Evolutionary conservation across 2,888 invertebrate species (phyloP), one percentile per base, ranked within the genome.

Genomic region (Pyrochroa serraticornis): DNA sequence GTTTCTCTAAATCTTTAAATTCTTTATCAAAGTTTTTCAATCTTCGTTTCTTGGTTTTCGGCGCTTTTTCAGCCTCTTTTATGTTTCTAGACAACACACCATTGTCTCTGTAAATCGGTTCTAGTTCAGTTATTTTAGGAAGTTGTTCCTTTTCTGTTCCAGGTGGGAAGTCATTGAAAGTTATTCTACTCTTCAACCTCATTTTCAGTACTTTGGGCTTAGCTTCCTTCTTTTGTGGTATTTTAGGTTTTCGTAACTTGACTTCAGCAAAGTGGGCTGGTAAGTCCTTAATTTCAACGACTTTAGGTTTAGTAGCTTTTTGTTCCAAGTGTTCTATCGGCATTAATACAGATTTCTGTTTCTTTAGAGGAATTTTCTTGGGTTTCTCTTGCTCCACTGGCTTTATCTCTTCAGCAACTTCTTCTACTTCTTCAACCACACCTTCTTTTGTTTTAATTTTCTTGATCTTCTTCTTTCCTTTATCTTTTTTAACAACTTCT

Each of bases 121-220:
- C 68, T 62, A 79, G 66, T 59, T 79, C 63, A 31, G 77, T 75
- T 34, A 79, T 73, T 22, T 71, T 60, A 3, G 79, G 75, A 45
- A 69, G 62, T 46, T 74, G 69, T 64, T 78, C 76, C 37, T 66
- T 36, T 71, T 78, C 77, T 14, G 60, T 63, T 42, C 60, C 13
- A 12, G 79, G 77, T 34, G 81, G 79, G 62, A 82, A 82, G 46
- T 81, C 80, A 1, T 82, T 75, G 66, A 82, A 83, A 37, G 79
- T 82, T n/a, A 91, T 88, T 64, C 88, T 83, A 74, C 91, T 91
- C 71, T 88, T 89, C 0, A 92, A 78, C 71, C 87, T 82, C 47
- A 89, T 81, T 75, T 87, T 89, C 0, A 88, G 90, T 51, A 90
- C 77, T 63, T 69, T 72, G 0, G 62, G 70, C 83, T 57, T 57